Conservation (phyloP, 2,888 invertebrate genomes). For the Meloe dianella region DNA sequence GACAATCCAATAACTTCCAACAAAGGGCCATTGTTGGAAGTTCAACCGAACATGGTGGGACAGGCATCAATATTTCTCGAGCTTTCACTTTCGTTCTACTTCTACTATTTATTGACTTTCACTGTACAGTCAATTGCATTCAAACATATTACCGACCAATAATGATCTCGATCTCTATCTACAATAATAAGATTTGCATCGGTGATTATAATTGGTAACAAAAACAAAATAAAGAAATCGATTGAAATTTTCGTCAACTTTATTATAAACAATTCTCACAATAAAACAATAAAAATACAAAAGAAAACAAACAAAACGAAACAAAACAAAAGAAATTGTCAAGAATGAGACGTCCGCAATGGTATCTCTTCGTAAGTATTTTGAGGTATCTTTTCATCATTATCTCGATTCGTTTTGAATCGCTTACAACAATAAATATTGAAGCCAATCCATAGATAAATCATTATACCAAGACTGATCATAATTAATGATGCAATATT, state of each 20-base stretch:
- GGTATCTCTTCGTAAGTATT: conserved; percentile 31
- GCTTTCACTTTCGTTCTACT: too few relatives aligned
- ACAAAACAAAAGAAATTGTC: conserved; percentile 10
- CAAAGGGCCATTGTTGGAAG: background rate
- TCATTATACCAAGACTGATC: conserved; percentile 40
- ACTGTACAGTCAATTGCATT: too few relatives aligned
- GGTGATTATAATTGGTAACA: too few relatives aligned
- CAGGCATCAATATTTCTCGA: background rate
- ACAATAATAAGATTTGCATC: too few relatives aligned
- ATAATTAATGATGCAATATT: conserved; percentile 42
- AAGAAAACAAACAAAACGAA: conserved; percentile 15
- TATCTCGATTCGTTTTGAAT: background rate
- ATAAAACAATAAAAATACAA: conserved; percentile 13
- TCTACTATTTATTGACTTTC: too few relatives aligned
- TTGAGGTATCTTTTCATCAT: conserved; percentile 25
- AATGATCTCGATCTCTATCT: too few relatives aligned
- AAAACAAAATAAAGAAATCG: too few relatives aligned
- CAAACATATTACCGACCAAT: too few relatives aligned
- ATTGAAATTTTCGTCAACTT: too few relatives aligned
- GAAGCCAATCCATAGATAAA: conserved; percentile 43
- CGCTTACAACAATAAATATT: conserved; percentile 40
- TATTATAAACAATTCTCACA: conserved; percentile 15
- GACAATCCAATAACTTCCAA: background rate
- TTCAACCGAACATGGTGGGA: background rate
- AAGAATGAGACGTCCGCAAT: conserved; percentile 19